These are phyloP conservation scores for Anas platyrhynchos DNA, from an alignment of 2,113 vertebrate genomes.

Conservation along the genomic window DNA sequence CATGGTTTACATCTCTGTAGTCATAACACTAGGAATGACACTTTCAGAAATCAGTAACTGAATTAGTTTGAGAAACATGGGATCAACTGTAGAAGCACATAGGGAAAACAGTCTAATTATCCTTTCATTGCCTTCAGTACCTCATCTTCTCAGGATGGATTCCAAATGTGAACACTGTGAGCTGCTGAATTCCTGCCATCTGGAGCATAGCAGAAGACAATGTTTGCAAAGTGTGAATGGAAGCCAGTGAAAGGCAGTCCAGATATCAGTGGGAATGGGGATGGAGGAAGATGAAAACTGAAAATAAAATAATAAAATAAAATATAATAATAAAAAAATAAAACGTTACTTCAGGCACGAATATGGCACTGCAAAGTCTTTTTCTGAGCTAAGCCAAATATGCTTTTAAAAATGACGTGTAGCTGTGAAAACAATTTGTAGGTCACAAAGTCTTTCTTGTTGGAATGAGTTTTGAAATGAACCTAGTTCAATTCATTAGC, in stretches of 20 bases:
- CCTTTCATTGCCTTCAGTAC: not conserved
- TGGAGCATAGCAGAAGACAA: constrained; percentile 35
- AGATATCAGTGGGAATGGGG: not conserved
- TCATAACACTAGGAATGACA: not conserved
- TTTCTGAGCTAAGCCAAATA: constrained; percentile 33
- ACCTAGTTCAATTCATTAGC: constrained; percentile 54
- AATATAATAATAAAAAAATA: not conserved
- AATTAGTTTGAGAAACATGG: constrained; percentile 17
- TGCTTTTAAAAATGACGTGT: not conserved
- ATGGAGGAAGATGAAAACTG: not conserved
- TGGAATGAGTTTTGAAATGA: constrained; percentile 59
- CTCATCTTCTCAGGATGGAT: not conserved
- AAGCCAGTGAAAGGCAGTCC: constrained; percentile 9
- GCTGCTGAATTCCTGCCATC: constrained; percentile 32
- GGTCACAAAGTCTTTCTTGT: constrained; percentile 16
- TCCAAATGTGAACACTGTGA: constrained; percentile 23
- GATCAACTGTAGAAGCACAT: constrained; percentile 5
- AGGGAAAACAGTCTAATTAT: constrained; percentile 32
- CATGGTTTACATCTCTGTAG: not conserved
- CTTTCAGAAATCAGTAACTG: not conserved
- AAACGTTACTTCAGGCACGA: not conserved
- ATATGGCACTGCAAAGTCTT: not conserved
- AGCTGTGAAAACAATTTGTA: constrained; percentile 30
- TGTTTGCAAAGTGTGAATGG: constrained; percentile 37
- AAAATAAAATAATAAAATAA: not conserved